These are phyloP conservation scores for Ploceus nigricollis DNA, from an alignment of 2,113 vertebrate genomes.

Conservation along the genomic window DNA sequence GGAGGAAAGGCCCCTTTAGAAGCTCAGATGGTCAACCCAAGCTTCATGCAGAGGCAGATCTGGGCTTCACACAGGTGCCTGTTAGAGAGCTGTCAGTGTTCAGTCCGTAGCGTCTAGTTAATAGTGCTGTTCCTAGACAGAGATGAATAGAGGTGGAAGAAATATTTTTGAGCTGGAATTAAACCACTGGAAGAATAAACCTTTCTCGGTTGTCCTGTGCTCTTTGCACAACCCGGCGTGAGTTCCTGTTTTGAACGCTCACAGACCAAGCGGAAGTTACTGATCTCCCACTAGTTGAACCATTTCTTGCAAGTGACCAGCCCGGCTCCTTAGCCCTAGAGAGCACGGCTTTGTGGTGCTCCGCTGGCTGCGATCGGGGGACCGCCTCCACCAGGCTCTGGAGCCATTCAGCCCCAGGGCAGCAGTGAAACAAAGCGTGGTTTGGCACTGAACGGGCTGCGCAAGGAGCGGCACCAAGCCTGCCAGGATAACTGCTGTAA, in stretches of 20 bases:
- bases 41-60: neutral
- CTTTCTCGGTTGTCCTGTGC: neutral
- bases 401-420: neutral
- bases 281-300: neutral
- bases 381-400: neutral
- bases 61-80: neutral
- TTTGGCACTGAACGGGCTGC: neutral
- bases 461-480: neutral
- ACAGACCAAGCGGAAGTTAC: neutral
- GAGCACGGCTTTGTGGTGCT: fast-evolving
- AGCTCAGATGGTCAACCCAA: neutral
- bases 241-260: neutral
- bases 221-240: neutral
- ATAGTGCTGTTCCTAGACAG: fast-evolving
- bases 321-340: neutral
- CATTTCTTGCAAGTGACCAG: neutral
- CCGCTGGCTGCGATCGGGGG: neutral
- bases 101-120: neutral
- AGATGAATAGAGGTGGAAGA: neutral
- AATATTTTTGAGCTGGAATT: neutral
- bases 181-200: neutral
- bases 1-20: neutral
- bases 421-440: fast-evolving
- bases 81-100: neutral
- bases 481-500: neutral